Evolutionary conservation across 2,888 invertebrate genomes (phyloP).

Genomic region (Yponomeuta malinellus): DNA sequence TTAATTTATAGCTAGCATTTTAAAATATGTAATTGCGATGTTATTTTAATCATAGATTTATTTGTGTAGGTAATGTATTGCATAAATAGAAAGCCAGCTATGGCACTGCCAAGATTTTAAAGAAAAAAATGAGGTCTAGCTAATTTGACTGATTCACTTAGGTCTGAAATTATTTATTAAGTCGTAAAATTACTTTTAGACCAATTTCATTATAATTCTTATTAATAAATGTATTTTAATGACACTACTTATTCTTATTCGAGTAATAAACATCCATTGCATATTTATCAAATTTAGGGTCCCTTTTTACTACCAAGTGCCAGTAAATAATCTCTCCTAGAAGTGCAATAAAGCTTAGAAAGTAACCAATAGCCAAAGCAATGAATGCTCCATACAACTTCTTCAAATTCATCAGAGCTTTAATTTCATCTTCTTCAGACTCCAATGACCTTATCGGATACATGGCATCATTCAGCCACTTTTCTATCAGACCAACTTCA

Average conservation of each 20-base stretch:
- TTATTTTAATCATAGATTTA: too few species aligned
- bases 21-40: not conserved
- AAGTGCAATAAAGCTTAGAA: slow-evolving; percentile 73
- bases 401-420: slow-evolving; percentile 84
- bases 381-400: slow-evolving; percentile 87
- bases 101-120: not conserved
- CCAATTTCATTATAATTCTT: slow-evolving; percentile 26
- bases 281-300: slow-evolving; percentile 84
- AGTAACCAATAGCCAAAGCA: slow-evolving; percentile 82
- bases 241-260: slow-evolving; percentile 54
- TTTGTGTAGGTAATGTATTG: not conserved
- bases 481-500: slow-evolving; percentile 85
- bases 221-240: slow-evolving; percentile 22
- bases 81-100: not conserved
- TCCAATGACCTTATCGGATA: slow-evolving; percentile 72
- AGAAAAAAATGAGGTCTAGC: not conserved
- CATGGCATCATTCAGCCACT: slow-evolving; percentile 87
- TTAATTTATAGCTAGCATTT: not conserved
- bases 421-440: slow-evolving; percentile 76
- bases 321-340: slow-evolving; percentile 81
- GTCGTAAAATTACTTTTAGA: not conserved
- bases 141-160: slow-evolving; percentile 1
- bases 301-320: slow-evolving; percentile 77
- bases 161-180: not conserved
- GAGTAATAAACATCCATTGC: slow-evolving; percentile 72